Percentiles rank a stretch among this genome's conserved stretches.
Evolutionary conservation across 2,888 invertebrate genomes (phyloP).

Genomic region (Eilema sororculum): DNA sequence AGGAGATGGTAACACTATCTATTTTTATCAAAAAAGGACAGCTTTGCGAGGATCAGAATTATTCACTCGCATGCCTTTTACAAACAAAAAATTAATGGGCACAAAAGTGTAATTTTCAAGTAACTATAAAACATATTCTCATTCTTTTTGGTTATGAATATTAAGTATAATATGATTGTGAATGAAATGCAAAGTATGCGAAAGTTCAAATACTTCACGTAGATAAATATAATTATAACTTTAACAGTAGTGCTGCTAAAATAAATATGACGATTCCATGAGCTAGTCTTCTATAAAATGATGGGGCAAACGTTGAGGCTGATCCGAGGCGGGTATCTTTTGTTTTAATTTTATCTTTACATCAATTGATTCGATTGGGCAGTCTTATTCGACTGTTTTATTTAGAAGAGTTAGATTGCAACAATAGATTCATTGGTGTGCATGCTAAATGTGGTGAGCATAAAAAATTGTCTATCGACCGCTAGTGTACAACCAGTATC

Average conservation of each 20-base stretch:
- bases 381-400: too few species aligned
- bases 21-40: constrained; percentile 1
- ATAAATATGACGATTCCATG: background rate
- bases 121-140: background rate
- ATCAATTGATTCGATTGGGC: too few species aligned
- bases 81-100: background rate
- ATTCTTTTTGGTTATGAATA: background rate
- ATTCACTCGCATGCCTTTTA: background rate
- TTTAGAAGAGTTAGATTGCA: background rate
- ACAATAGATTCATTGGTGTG: background rate
- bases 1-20: background rate
- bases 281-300: too few species aligned
- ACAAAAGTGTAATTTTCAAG: background rate
- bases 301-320: too few species aligned
- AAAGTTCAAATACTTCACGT: background rate
- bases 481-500: background rate
- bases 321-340: too few species aligned
- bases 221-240: background rate
- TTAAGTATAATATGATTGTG: background rate
- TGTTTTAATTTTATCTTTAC: too few species aligned
- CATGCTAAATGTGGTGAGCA: background rate
- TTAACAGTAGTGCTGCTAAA: background rate
- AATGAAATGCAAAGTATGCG: background rate
- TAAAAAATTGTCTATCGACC: background rate
- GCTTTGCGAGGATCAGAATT: background rate